Conservation (phyloP, 2,888 invertebrate genomes). For the Epinotia nisella region DNA sequence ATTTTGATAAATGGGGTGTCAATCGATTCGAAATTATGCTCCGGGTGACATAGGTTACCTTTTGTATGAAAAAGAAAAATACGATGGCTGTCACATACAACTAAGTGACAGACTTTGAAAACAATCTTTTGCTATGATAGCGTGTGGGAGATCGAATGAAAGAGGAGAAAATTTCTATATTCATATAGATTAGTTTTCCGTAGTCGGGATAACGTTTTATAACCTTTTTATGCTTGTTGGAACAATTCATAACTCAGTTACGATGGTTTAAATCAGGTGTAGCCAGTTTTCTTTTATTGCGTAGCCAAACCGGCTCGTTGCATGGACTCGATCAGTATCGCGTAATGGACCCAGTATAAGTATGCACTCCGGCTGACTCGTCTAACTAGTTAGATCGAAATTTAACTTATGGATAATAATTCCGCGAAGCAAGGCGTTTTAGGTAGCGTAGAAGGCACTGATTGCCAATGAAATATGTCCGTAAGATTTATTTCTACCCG, state of each 20-base stretch:
- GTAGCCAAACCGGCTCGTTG: constrained; percentile 34
- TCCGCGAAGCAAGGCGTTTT: background rate
- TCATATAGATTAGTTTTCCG: too few species aligned
- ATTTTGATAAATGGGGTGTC: too few species aligned
- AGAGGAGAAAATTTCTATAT: too few species aligned
- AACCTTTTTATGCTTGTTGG: too few species aligned
- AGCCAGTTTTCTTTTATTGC: constrained; percentile 36
- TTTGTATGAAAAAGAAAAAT: too few species aligned
- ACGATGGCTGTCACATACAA: too few species aligned
- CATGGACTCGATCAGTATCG: constrained; percentile 26
- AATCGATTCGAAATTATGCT: too few species aligned
- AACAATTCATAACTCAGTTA: constrained; percentile 21
- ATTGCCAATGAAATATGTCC: background rate
- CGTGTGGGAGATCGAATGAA: too few species aligned
- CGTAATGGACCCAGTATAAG: constrained; percentile 22
- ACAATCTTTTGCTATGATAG: too few species aligned
- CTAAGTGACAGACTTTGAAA: too few species aligned
- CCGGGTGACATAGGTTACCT: too few species aligned
- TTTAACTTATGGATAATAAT: background rate
- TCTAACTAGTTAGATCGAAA: constrained; percentile 8
- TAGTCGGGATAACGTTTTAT: too few species aligned
- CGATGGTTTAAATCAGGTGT: constrained; percentile 24
- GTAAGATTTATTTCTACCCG: background rate
- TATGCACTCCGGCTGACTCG: constrained; percentile 8
- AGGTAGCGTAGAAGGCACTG: background rate